Conservation (phyloP, 2,113 vertebrate species). For the Xenopus laevis region DNA sequence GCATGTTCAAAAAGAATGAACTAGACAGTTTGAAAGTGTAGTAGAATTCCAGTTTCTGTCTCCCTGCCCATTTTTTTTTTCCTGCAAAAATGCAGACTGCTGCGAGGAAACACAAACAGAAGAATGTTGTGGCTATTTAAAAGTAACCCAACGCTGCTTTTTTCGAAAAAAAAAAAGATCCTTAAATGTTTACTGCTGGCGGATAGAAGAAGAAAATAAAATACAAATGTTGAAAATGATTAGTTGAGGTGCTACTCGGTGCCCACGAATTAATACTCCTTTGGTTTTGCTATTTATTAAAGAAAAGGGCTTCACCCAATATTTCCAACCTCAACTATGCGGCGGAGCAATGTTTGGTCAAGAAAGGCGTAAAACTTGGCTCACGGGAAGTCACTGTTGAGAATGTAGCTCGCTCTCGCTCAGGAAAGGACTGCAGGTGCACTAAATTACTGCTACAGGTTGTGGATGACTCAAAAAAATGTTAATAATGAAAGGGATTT, state of each 20-base stretch:
- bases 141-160: slow-evolving; percentile 6
- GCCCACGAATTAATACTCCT: slow-evolving; percentile 6
- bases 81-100: slow-evolving; percentile 29
- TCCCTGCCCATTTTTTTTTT: slow-evolving; percentile 26
- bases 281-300: slow-evolving; percentile 39
- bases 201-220: slow-evolving; percentile 2
- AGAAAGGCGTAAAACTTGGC: slow-evolving; percentile 43
- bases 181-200: slow-evolving; percentile 15
- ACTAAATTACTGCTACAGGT: slow-evolving; percentile 25
- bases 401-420: slow-evolving; percentile 31
- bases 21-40: background rate
- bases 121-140: slow-evolving; percentile 36
- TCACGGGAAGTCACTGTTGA: slow-evolving; percentile 16
- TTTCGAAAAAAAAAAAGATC: background rate
- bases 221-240: background rate
- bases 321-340: slow-evolving; percentile 44
- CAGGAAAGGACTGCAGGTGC: slow-evolving; percentile 43
- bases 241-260: slow-evolving; percentile 1
- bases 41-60: slow-evolving; percentile 27
- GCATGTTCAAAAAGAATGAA: slow-evolving; percentile 8
- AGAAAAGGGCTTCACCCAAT: slow-evolving; percentile 30
- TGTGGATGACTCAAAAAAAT: slow-evolving; percentile 35
- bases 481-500: slow-evolving; percentile 19
- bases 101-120: slow-evolving; percentile 35
- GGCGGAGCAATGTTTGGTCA: slow-evolving; percentile 38